Conservation (phyloP, 2,888 invertebrate genomes). For the Anarsia innoxiella region DNA sequence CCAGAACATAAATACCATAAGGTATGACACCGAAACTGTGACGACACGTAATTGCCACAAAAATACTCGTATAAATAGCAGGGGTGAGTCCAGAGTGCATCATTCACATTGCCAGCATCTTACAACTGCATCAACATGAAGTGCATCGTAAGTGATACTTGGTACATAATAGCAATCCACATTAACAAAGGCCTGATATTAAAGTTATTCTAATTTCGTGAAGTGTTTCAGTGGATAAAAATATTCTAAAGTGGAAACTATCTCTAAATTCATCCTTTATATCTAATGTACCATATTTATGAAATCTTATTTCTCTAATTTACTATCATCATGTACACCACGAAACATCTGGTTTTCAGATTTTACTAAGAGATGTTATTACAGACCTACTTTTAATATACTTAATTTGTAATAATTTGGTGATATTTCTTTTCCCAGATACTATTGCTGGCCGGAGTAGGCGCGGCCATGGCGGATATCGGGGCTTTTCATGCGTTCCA, state of each 20-base stretch:
- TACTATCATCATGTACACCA: too few relatives aligned
- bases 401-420: not conserved
- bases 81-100: slow-evolving; percentile 60
- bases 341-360: too few relatives aligned
- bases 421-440: slow-evolving; percentile 29
- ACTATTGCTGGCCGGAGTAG: slow-evolving; percentile 27
- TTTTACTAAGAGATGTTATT: too few relatives aligned
- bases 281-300: too few relatives aligned
- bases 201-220: too few relatives aligned
- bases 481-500: slow-evolving; percentile 47
- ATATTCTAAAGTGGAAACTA: too few relatives aligned
- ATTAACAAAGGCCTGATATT: too few relatives aligned
- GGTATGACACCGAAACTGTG: slow-evolving; percentile 49
- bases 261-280: too few relatives aligned
- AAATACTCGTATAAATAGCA: slow-evolving; percentile 65
- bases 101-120: slow-evolving; percentile 52
- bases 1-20: slow-evolving; percentile 49
- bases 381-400: too few relatives aligned
- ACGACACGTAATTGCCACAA: slow-evolving; percentile 58
- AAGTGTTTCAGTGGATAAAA: too few relatives aligned
- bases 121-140: slow-evolving; percentile 52
- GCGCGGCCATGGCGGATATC: slow-evolving; percentile 43
- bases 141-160: slow-evolving; percentile 46
- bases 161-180: too few relatives aligned
- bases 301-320: too few relatives aligned